Base-by-base conservation (phyloP, 2,797 vertebrate species). In the Coluber constrictor region DNA sequence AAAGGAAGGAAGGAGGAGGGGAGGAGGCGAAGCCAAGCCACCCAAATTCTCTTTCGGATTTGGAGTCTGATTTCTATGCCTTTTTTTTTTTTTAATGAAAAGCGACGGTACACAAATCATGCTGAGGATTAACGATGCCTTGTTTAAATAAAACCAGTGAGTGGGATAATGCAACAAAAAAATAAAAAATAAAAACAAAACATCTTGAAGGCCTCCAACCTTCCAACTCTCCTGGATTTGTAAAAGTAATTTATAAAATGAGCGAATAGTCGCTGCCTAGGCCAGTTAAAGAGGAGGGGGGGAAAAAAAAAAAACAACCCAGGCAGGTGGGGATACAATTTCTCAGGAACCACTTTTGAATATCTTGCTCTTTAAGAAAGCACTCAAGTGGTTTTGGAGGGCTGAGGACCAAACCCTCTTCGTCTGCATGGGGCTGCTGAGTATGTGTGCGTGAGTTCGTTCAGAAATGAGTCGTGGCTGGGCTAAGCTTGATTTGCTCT, bases 301-400 rank as follows among this genome's bases (percentile, higher is more conserved):
- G 54, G 27, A 12, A 25, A 5, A 37, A 43, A 20, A 9, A 29
- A 3, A 3, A 15, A 29, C 1, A 16, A 27, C n/a, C 5, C 27
- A 90, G 91, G 94, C 96, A 96, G 94, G 95, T 95, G 93, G 95
- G 92, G 92, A 92, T 94, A 92, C 27, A 95, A 95, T 89, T 90
- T 90, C 56, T 61, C 15, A 43, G 87, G 91, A 87, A 92, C 25
- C 16, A 86, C 88, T 95, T 97, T 95, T 94, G 91, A 79, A 94
- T 95, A 96, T 94, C 97, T 97, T 96, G 97, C 97, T 94, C 94
- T 95, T 95, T 95, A 10, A 86, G 95, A 95, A 94, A 95, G 93
- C 47, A 92, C 89, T 95, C 95, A 92, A 96, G 89, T 92, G 93
- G 94, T 92, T 91, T 93, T 92, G 95, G 93, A 93, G 92, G 12